Evolutionary conservation across 2,888 invertebrate species (phyloP), one percentile per base, ranked within the genome.

Genomic region (Plusia festucae): DNA sequence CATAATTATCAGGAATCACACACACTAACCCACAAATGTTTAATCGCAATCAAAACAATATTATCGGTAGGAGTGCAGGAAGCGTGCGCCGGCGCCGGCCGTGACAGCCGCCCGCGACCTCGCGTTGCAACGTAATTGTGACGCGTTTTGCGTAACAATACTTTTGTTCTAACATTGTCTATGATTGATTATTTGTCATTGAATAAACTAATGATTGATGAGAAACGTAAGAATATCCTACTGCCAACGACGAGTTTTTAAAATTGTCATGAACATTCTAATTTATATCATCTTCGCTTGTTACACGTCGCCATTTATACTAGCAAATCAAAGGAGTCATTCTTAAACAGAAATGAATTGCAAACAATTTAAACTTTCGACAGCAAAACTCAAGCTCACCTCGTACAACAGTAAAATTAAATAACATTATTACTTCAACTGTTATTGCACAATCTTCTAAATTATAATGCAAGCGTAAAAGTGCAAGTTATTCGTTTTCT

Each of bases 131-230:
- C 86, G 84, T 84, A 82, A 85, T 82, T 71, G 70, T 86, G 83
- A 85, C 85, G 86, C 75, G 76, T 70, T 81, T 85, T 81, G 82
- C 84, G 85, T 86, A 86, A 84, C 78, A 72, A 73, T 68, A 65
- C 65, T 69, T 70, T 72, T 64, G 69, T 78, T 76, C 71, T 67
- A 59, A 59, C 72, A 68, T 68, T 59, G 44, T 51, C 40, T 64
- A 60, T 60, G 54, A 75, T 72, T 58, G 62, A 73, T 55, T 44
- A 53, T 13, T 54, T 60, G 11, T 18, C 53, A 52, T 46, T 18
- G 16, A 58, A 64, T 52, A 20, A 56, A 13, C 16, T 16, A 16
- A 53, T 71, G 30, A 62, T 65, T 61, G 52, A 58, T 59, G 9
- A 18, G n/a, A 46, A 56, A 34, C 3, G 7, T 18, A 7, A 4